Evolutionary conservation across 2,888 invertebrate species (phyloP).

Genomic region (Cerastis leucographa): DNA sequence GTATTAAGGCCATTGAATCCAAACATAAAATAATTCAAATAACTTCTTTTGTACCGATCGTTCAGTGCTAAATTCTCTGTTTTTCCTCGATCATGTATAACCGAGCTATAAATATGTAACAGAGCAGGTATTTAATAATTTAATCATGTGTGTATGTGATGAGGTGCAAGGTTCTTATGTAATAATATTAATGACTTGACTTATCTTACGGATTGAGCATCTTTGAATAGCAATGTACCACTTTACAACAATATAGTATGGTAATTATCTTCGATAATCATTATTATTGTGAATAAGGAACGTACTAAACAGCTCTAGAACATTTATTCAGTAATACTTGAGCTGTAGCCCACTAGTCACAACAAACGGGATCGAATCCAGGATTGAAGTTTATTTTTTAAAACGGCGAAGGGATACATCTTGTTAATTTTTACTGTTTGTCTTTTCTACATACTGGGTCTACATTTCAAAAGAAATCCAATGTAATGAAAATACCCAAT

Average conservation of each 20-base stretch:
- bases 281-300: not conserved
- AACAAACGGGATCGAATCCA: not conserved
- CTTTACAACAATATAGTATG: not conserved
- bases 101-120: conserved; percentile 21
- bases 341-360: not conserved
- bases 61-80: not conserved
- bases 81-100: conserved; percentile 38
- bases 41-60: conserved; percentile 6
- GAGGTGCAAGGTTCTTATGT: conserved; percentile 14
- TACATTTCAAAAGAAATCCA: too few species aligned
- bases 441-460: too few species aligned
- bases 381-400: not conserved
- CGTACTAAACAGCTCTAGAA: not conserved
- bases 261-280: not conserved
- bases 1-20: conserved; percentile 1
- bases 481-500: too few species aligned
- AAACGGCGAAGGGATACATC: not conserved
- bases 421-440: too few species aligned
- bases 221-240: conserved; percentile 14
- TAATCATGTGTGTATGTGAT: conserved; percentile 9
- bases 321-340: not conserved
- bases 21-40: conserved; percentile 18
- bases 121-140: conserved; percentile 10
- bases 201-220: conserved; percentile 14
- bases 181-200: conserved; percentile 41